A percentile compares a stretch with the other conserved stretches of the same genome.
Evolutionary conservation across 2,888 invertebrate species (phyloP).

Genomic region (Euclidia mi): DNA sequence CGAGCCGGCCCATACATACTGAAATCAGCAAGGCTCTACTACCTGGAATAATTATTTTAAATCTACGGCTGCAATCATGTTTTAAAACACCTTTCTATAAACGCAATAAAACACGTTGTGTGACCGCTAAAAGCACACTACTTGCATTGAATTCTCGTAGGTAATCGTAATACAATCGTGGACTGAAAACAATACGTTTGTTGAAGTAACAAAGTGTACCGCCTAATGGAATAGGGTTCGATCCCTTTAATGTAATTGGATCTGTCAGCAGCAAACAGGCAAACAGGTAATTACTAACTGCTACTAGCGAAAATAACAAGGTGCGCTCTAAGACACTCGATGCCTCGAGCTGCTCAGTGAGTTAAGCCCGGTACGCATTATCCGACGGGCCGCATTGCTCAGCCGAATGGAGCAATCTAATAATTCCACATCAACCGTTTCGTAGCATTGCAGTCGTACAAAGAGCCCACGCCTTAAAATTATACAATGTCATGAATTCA

Average conservation of each 20-base stretch:
- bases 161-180: slow-evolving; percentile 57
- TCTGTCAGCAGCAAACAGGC: slow-evolving; percentile 84
- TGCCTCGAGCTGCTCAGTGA: slow-evolving; percentile 50
- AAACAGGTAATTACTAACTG: slow-evolving; percentile 83
- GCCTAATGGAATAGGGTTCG: slow-evolving; percentile 76
- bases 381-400: slow-evolving; percentile 20
- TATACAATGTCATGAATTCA: slow-evolving; percentile 32
- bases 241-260: slow-evolving; percentile 86
- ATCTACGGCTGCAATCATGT: too few species aligned
- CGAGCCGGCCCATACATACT: too few species aligned
- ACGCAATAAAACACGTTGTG: slow-evolving; percentile 25
- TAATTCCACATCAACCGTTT: slow-evolving; percentile 2
- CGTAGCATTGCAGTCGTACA: slow-evolving; percentile 18
- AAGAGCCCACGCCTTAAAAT: slow-evolving; percentile 32
- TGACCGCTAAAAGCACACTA: slow-evolving; percentile 35
- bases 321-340: slow-evolving; percentile 71
- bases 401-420: background rate
- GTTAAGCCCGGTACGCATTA: slow-evolving; percentile 32
- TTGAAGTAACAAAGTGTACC: slow-evolving; percentile 69
- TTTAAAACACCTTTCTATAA: too few species aligned
- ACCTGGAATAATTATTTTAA: too few species aligned
- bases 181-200: slow-evolving; percentile 69
- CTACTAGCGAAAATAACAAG: slow-evolving; percentile 81
- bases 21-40: too few species aligned
- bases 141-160: slow-evolving; percentile 41